phyloP scores from a whole-genome alignment of 2,797 vertebrate genomes.

The Rhynchotus rufescens region DNA sequence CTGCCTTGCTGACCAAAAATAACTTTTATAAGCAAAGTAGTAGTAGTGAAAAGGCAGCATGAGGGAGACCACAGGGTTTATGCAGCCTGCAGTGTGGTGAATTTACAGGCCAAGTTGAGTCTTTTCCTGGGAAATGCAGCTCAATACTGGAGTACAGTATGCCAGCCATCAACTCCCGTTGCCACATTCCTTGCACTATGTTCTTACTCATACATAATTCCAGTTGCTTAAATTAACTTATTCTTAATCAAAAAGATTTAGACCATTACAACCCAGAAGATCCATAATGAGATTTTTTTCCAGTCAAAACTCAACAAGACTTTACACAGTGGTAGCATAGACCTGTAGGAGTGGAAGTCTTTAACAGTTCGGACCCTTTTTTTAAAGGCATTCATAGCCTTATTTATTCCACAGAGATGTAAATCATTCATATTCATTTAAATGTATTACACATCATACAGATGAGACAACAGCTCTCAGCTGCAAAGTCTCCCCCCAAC shows the following conservation, averaged over 20 bases:
- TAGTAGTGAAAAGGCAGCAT: background rate
- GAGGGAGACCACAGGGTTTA: background rate
- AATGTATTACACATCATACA: background rate
- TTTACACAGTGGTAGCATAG: background rate
- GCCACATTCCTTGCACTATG: background rate
- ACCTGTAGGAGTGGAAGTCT: background rate
- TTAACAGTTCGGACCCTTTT: background rate
- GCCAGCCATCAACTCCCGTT: background rate
- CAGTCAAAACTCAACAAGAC: background rate
- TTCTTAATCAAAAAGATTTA: background rate
- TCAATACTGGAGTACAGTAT: background rate
- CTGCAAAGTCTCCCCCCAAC: background rate
- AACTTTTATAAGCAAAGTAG: conserved; percentile 31
- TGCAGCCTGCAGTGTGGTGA: background rate
- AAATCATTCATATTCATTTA: background rate
- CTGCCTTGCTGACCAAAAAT: conserved; percentile 24
- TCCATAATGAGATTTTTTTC: background rate
- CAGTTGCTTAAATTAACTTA: background rate
- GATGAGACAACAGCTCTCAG: background rate
- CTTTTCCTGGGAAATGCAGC: background rate
- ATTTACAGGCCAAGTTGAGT: background rate
- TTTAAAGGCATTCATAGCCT: background rate
- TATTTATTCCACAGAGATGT: background rate
- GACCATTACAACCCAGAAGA: background rate
- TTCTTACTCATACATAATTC: background rate